Evolutionary conservation across 35 echinoderm and acorn worm genomes (phyloP).

Genomic region (Anneissia japonica): DNA sequence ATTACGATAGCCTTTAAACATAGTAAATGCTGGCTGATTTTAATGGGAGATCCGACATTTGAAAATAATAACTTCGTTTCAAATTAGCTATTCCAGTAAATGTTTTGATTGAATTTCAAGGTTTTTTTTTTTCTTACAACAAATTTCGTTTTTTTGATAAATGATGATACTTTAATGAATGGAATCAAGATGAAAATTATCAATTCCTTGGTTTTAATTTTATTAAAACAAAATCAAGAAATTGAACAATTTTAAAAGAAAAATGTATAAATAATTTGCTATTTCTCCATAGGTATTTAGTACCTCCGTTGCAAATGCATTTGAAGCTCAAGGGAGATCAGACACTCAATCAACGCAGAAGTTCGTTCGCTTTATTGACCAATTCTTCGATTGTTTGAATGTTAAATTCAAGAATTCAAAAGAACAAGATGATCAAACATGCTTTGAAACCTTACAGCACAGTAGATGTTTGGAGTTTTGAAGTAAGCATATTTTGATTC

Average conservation of each 20-base stretch:
- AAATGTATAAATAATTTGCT: not conserved
- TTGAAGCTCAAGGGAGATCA: constrained; percentile 11
- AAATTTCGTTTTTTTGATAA: not conserved
- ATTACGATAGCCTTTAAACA: no score
- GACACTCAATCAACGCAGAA: constrained; percentile 27
- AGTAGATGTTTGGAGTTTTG: no score
- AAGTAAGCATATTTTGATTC: no score
- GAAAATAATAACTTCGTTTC: no score
- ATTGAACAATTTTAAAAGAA: not conserved
- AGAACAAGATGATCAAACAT: not conserved
- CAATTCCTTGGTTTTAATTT: not conserved
- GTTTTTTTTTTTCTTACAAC: not conserved
- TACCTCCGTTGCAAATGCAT: constrained; percentile 34
- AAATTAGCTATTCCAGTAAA: no score
- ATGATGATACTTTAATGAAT: not conserved
- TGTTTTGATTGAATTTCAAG: no score
- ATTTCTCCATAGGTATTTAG: constrained; percentile 45
- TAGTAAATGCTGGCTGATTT: no score
- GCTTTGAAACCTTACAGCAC: not conserved
- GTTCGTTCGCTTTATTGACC: constrained; percentile 40
- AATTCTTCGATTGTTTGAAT: constrained; percentile 54
- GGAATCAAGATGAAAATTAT: no score
- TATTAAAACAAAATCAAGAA: no score
- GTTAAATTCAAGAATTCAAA: not conserved
- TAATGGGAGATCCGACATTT: no score